Evolutionary conservation across 2,797 vertebrate genomes (phyloP).

Genomic region (Microhierax caerulescens): DNA sequence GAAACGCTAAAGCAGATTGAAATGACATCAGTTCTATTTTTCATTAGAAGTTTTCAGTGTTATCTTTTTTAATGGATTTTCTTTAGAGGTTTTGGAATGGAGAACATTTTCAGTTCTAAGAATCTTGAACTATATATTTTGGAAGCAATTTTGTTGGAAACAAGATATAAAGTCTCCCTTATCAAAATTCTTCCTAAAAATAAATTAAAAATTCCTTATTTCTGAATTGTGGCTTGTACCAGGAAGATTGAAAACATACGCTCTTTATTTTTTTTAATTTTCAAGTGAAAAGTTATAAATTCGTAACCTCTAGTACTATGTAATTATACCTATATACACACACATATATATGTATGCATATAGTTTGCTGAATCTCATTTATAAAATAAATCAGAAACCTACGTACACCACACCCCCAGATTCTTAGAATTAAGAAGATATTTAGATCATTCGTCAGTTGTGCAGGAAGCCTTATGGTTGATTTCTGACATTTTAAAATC

Average conservation of each 20-base stretch:
- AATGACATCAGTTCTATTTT: background rate
- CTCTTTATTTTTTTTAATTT: background rate
- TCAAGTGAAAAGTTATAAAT: background rate
- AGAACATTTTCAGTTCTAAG: background rate
- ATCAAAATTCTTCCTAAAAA: background rate
- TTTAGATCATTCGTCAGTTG: background rate
- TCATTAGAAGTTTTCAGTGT: background rate
- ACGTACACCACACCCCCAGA: rapidly evolving
- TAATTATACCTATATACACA: background rate
- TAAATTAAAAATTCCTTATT: background rate
- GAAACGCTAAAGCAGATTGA: background rate
- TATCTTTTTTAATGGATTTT: background rate
- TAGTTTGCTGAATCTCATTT: background rate
- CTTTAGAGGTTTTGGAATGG: background rate
- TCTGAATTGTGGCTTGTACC: background rate
- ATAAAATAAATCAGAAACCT: background rate
- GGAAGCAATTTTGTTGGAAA: background rate
- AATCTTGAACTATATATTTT: background rate
- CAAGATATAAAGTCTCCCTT: background rate
- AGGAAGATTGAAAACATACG: background rate
- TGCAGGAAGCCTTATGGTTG: background rate
- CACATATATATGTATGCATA: background rate
- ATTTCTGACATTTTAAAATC: background rate
- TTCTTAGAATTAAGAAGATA: background rate
- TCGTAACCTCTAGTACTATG: background rate